These are phyloP conservation scores for Psittacula cyanocephala DNA, from an alignment of 2,113 vertebrate genomes.

Conservation along the genomic window DNA sequence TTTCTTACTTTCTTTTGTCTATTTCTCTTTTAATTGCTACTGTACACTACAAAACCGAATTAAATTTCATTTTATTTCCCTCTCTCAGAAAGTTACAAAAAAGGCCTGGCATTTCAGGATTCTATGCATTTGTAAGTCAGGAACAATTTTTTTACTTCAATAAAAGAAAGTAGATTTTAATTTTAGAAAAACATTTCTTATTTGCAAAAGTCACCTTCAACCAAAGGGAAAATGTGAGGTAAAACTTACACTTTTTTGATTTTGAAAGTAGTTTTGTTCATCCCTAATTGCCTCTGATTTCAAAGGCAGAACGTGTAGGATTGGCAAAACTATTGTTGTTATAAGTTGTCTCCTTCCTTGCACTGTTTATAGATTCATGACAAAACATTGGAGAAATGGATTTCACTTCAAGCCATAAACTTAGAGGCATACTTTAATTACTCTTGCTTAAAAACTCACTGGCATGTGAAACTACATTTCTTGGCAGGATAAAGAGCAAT, in stretches of 20 bases:
- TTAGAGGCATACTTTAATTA: constrained; percentile 42
- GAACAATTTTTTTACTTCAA: not conserved
- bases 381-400: not conserved
- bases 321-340: constrained; percentile 23
- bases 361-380: constrained; percentile 37
- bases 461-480: constrained; percentile 33
- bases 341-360: constrained; percentile 20
- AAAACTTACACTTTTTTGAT: not conserved
- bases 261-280: constrained; percentile 5
- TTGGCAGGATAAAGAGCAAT: constrained; percentile 51
- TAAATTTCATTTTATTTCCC: not conserved
- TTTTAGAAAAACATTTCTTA: not conserved
- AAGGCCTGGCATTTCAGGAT: not conserved
- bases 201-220: not conserved
- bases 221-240: not conserved
- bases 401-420: constrained; percentile 43
- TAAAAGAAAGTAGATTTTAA: not conserved
- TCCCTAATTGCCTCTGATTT: constrained; percentile 29
- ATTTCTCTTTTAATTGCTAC: not conserved
- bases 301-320: constrained; percentile 5
- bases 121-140: not conserved
- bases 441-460: constrained; percentile 14
- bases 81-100: not conserved
- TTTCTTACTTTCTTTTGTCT: too few relatives aligned
- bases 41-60: not conserved